Conservation (phyloP, 53 echinoderm and acorn worm genomes). For the Mesocentrotus franciscanus region DNA sequence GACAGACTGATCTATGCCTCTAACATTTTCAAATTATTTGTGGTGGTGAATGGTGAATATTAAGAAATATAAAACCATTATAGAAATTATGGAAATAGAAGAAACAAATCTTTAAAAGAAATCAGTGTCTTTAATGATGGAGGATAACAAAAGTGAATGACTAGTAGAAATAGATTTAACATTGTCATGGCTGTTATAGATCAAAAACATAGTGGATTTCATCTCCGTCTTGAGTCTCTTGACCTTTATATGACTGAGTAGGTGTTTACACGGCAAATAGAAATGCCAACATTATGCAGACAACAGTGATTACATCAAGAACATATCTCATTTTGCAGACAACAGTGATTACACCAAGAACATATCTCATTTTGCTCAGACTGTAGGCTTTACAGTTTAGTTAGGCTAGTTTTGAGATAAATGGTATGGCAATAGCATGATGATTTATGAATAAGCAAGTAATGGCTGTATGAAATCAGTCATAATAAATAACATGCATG, state of each 20-base stretch:
- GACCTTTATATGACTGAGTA: slow-evolving; percentile 45
- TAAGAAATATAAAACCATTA: neutral
- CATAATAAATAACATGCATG: slow-evolving; percentile 17
- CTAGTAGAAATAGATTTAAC: neutral
- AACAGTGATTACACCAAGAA: neutral
- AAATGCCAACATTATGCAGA: slow-evolving; percentile 26
- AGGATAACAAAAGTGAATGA: neutral
- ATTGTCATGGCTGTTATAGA: neutral
- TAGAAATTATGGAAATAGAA: neutral
- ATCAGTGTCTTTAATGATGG: neutral
- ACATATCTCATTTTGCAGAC: slow-evolving; percentile 2
- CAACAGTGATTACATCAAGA: neutral
- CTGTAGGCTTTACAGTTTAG: neutral
- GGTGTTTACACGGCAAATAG: slow-evolving; percentile 39
- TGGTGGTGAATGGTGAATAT: neutral
- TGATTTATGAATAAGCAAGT: slow-evolving; percentile 48
- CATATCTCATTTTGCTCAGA: neutral
- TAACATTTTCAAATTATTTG: neutral
- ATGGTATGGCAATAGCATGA: neutral
- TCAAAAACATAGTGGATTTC: neutral
- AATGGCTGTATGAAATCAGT: neutral
- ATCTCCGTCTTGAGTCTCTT: neutral
- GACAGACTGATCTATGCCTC: too few species aligned
- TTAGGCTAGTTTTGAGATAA: neutral
- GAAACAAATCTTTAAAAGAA: neutral